Evolutionary conservation across 2,888 invertebrate genomes (phyloP).

Genomic region (Argyra leucocephala): DNA sequence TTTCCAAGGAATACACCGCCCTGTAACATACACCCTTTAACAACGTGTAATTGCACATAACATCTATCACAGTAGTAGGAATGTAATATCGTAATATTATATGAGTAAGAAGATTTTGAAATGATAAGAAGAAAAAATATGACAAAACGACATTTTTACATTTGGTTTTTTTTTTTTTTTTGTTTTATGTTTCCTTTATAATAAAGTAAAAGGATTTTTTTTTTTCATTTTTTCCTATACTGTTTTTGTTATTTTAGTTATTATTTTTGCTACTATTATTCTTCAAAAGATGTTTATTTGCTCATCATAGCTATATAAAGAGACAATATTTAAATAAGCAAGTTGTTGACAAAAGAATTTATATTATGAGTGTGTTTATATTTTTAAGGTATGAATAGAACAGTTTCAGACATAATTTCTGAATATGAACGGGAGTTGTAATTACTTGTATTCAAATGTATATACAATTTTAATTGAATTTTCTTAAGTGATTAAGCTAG

Average conservation of each 20-base stretch:
- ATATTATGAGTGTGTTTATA: neutral
- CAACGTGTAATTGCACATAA: too few relatives aligned
- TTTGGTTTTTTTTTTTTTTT: neutral
- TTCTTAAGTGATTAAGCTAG: too few relatives aligned
- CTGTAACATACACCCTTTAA: too few relatives aligned
- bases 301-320: neutral
- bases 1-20: neutral
- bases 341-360: neutral
- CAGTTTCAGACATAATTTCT: neutral
- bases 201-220: neutral
- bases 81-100: neutral
- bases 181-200: neutral
- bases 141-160: neutral
- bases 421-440: too few relatives aligned
- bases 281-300: neutral
- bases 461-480: too few relatives aligned
- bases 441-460: too few relatives aligned
- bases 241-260: neutral
- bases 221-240: neutral
- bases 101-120: neutral
- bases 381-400: neutral
- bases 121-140: neutral
- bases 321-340: neutral
- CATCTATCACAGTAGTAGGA: neutral
- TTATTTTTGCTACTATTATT: neutral